Conservation (phyloP, 2,888 invertebrate species). For the Melikaiella ostensackeni region DNA sequence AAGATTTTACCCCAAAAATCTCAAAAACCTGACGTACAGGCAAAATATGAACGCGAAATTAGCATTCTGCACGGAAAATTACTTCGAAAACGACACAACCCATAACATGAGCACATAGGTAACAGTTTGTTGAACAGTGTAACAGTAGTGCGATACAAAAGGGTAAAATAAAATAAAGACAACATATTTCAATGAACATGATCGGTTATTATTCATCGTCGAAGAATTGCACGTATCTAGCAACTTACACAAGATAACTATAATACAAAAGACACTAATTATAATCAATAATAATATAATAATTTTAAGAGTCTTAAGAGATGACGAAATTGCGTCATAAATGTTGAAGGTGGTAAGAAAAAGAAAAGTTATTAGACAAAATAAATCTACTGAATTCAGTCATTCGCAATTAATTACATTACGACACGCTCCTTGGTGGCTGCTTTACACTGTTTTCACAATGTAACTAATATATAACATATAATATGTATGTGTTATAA, state of each 20-base stretch:
- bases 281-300: slow-evolving; percentile 67
- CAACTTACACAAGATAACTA: slow-evolving; percentile 72
- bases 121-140: no score
- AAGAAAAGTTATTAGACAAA: slow-evolving; percentile 52
- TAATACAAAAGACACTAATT: slow-evolving; percentile 73
- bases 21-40: no score
- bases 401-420: slow-evolving; percentile 51
- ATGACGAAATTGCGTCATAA: slow-evolving; percentile 58
- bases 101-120: no score
- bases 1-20: no score
- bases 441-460: slow-evolving; percentile 51
- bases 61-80: no score
- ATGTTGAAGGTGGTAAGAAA: slow-evolving; percentile 55
- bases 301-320: slow-evolving; percentile 52
- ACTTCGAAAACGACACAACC: no score
- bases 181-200: slow-evolving; percentile 66
- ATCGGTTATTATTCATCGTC: slow-evolving; percentile 74
- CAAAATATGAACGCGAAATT: no score
- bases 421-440: slow-evolving; percentile 48
- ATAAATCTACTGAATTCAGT: slow-evolving; percentile 53
- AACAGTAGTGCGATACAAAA: no score
- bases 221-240: slow-evolving; percentile 72
- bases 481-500: slow-evolving; percentile 18
- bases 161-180: background rate
- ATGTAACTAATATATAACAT: slow-evolving; percentile 55